phyloP scores from a whole-genome alignment of 2,113 vertebrate species.

The Melanerpes aurifrons region DNA sequence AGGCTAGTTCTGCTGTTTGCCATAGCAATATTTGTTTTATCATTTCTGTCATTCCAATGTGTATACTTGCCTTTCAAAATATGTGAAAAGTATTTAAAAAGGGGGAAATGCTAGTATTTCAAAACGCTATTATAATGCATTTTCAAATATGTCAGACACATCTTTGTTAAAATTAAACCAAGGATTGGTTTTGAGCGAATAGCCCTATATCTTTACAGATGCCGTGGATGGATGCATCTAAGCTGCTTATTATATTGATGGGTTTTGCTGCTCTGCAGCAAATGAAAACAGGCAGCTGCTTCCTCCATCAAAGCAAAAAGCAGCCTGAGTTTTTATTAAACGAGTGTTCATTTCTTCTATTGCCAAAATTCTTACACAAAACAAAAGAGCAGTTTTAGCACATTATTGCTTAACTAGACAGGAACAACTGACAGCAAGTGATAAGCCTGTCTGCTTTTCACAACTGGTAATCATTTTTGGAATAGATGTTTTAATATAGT shows the following conservation, averaged over 20 bases:
- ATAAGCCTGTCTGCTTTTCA: constrained; percentile 98
- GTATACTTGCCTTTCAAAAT: constrained; percentile 74
- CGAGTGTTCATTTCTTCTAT: constrained; percentile 97
- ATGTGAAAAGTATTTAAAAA: constrained; percentile 77
- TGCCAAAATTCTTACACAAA: constrained; percentile 94
- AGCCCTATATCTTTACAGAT: constrained; percentile 88
- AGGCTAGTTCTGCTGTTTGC: constrained; percentile 56
- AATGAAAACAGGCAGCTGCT: constrained; percentile 90
- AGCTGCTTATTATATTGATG: constrained; percentile 99
- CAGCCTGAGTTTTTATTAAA: constrained; percentile 98
- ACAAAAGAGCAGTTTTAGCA: constrained; percentile 91
- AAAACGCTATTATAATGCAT: constrained; percentile 80
- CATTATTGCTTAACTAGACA: constrained; percentile 93
- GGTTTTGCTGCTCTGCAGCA: constrained; percentile 88
- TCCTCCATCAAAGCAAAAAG: constrained; percentile 93
- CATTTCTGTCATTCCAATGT: constrained; percentile 61
- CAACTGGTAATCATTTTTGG: constrained; percentile 89
- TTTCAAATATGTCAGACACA: constrained; percentile 87
- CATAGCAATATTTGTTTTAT: constrained; percentile 66
- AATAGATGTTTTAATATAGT: constrained; percentile 89
- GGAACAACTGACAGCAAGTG: constrained; percentile 98
- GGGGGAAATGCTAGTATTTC: constrained; percentile 79
- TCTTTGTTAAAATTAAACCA: constrained; percentile 90
- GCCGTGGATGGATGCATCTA: constrained; percentile 96
- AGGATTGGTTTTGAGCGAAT: constrained; percentile 88